A percentile compares a stretch with the other conserved stretches of the same genome.
These are phyloP conservation scores for Pentamera pediparva DNA, from an alignment of 53 echinoderm and acorn worm species.

Conservation along the genomic window DNA sequence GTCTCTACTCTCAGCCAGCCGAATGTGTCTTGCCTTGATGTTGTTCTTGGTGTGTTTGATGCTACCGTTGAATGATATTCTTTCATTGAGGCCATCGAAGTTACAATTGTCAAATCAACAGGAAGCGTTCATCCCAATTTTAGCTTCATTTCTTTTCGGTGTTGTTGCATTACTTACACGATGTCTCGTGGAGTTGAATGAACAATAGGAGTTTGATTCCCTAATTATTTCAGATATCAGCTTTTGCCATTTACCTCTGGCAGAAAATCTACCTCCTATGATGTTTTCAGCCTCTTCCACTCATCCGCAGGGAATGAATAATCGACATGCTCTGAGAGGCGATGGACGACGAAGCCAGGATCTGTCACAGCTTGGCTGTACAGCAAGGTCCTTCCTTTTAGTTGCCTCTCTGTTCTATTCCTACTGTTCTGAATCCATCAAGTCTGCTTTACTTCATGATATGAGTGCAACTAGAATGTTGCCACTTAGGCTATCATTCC, in stretches of 20 bases:
- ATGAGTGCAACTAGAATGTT: no score
- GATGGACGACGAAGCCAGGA: not conserved
- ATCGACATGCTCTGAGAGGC: not conserved
- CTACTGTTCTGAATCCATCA: no score
- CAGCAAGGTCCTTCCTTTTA: no score
- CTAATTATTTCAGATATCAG: not conserved
- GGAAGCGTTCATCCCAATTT: not conserved
- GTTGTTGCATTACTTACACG: not conserved
- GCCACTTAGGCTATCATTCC: no score
- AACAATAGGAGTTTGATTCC: not conserved
- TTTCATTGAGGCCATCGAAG: no score
- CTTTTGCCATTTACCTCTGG: not conserved
- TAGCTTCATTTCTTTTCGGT: not conserved
- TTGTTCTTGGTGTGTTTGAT: no score
- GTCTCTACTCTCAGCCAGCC: not conserved
- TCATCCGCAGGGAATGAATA: not conserved
- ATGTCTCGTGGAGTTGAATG: not conserved
- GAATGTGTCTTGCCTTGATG: not conserved
- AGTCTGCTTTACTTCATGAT: no score
- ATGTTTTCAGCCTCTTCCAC: not conserved
- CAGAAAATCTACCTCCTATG: not conserved
- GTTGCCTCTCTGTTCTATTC: no score
- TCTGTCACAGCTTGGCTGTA: no score
- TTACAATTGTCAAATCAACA: no score
- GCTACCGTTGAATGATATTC: no score